Base-by-base conservation (phyloP, 2,888 invertebrate genomes). In the Papilio protenor region DNA sequence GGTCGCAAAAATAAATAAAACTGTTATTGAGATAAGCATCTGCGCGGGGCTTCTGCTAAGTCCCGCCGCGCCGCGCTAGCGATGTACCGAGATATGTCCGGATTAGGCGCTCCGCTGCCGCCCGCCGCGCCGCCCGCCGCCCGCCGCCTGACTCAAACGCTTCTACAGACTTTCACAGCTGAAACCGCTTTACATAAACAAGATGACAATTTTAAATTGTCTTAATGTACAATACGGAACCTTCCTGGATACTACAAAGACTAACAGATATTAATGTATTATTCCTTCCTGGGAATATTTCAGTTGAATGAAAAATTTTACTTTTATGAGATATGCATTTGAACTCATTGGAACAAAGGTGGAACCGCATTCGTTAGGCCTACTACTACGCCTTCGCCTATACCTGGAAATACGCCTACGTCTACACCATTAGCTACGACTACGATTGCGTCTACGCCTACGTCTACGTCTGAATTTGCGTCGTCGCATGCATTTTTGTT, bases 11-110 rank as follows among this genome's bases (percentile, higher is more conserved):
- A 94, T 94, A 94, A 94, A 94, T 94, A 94, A 94, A 94, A 94
- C 93, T 94, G 94, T 94, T 94, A 94, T 94, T 94, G 94, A 92
- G 94, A 94, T 94, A 94, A 94, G 92, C 94, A 94, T 94, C 94
- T 94, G 94, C 92, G 88, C 89, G 87, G 89, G 93, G 93, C 92
- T 93, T 93, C 93, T 91, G 89, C 93, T 94, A 94, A 94, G 93
- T 92, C 94, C 93, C 92, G 90, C 89, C 90, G 93, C 92, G 93
- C 92, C 93, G 92, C 93, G 89, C 88, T 92, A 93, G 92, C 92
- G 92, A 92, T 93, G 93, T 93, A 90, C 92, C 90, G 89, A 93
- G 94, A 94, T 94, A 91, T 94, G 94, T 93, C 85, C 86, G 94
- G 94, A 94, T 94, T 94, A 94, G 87, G 86, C 85, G 84, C 83